Conservation (phyloP, 2,113 vertebrate genomes). For the Psephotus haematonotus region DNA sequence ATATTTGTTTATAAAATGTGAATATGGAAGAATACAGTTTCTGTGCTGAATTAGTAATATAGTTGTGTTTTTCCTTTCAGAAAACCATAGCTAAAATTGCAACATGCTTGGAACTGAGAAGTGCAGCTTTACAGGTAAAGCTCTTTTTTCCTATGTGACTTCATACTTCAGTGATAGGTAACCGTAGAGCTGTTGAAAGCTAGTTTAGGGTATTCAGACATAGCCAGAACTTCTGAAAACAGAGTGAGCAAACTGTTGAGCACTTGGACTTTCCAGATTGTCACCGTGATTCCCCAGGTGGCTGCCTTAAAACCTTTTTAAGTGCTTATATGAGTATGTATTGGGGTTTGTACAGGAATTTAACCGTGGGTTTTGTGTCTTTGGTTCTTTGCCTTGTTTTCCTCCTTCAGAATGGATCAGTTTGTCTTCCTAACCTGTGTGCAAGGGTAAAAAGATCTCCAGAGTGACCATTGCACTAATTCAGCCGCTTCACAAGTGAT, state of each 20-base stretch:
- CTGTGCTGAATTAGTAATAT: not conserved
- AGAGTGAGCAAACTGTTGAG: not conserved
- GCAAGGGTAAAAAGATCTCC: not conserved
- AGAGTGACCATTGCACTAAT: not conserved
- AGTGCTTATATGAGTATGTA: not conserved
- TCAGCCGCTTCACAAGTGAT: not conserved
- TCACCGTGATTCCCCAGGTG: accelerated
- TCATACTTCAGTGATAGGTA: not conserved
- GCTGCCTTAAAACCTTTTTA: not conserved
- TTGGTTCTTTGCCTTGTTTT: not conserved
- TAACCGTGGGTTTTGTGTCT: not conserved
- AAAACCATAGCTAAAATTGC: constrained; percentile 96
- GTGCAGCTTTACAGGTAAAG: constrained; percentile 91
- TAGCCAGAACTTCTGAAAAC: not conserved
- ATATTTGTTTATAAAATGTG: not conserved
- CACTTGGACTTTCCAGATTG: not conserved
- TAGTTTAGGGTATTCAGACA: not conserved
- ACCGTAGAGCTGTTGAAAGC: not conserved
- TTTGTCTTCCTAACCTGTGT: not conserved
- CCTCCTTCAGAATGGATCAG: not conserved
- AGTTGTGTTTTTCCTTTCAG: constrained; percentile 67
- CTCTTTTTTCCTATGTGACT: not conserved
- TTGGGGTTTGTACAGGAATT: not conserved
- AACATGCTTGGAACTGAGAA: constrained; percentile 96
- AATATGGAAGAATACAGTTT: not conserved